Percentiles rank a stretch among this genome's conserved stretches.
Conservation (phyloP, 2,797 vertebrate genomes). For the Gila robusta region DNA sequence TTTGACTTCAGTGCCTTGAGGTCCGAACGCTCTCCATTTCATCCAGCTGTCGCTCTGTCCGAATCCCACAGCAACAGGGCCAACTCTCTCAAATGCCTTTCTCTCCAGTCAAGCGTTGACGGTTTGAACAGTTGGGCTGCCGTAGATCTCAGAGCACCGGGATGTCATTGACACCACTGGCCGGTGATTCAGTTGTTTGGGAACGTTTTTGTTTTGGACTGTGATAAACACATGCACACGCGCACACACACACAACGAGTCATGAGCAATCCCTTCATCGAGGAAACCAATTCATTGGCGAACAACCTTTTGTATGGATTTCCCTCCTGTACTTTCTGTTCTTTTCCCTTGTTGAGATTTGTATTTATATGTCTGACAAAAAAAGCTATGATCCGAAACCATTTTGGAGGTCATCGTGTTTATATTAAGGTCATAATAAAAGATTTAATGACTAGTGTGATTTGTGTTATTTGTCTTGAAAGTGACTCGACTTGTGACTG, state of each 20-base stretch:
- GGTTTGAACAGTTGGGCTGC: constrained; percentile 8
- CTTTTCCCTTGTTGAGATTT: constrained; percentile 70
- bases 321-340: constrained; percentile 63
- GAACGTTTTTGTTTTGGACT: constrained; percentile 6
- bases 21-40: background rate
- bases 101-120: background rate
- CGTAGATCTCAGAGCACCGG: background rate
- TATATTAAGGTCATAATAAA: constrained; percentile 52
- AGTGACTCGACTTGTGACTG: background rate
- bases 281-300: background rate
- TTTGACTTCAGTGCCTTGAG: constrained; percentile 23
- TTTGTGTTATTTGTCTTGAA: background rate
- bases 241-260: background rate
- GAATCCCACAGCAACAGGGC: background rate
- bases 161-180: background rate
- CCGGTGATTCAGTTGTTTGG: background rate
- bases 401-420: constrained; percentile 48
- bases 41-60: constrained; percentile 27
- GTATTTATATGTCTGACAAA: constrained; percentile 78
- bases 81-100: constrained; percentile 12
- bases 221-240: background rate
- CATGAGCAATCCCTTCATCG: background rate
- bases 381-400: constrained; percentile 70
- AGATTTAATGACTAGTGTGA: constrained; percentile 21
- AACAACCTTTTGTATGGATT: constrained; percentile 61